These are phyloP conservation scores for Azorinus chamasolen DNA, from an alignment of 2,888 invertebrate genomes.

Conservation along the genomic window DNA sequence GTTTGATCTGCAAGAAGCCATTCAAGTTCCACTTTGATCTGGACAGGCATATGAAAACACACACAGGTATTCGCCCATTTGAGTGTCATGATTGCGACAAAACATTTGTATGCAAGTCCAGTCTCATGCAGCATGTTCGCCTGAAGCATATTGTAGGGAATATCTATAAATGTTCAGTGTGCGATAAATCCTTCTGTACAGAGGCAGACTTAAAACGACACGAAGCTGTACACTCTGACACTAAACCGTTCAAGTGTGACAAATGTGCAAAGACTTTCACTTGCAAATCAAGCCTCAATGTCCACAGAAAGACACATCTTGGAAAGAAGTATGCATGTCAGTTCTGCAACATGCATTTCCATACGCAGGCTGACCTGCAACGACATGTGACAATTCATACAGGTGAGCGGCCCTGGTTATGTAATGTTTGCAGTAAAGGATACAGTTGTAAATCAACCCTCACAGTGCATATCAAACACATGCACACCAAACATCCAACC, in stretches of 20 bases:
- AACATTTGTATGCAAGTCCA: slow-evolving; percentile 43
- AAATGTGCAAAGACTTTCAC: slow-evolving; percentile 36
- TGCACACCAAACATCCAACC: not conserved
- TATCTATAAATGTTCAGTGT: slow-evolving; percentile 35
- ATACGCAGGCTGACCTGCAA: slow-evolving; percentile 18
- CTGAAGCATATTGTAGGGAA: slow-evolving; percentile 47
- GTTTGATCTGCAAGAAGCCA: slow-evolving; percentile 19
- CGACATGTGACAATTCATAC: slow-evolving; percentile 28
- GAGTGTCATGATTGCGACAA: slow-evolving; percentile 40
- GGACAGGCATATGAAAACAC: slow-evolving; percentile 39
- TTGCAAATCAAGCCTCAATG: slow-evolving; percentile 44
- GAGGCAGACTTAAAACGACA: slow-evolving; percentile 39
- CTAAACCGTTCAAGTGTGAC: slow-evolving; percentile 40
- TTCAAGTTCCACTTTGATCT: slow-evolving; percentile 34
- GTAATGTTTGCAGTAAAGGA: slow-evolving; percentile 13
- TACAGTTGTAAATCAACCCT: slow-evolving; percentile 32
- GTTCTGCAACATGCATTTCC: slow-evolving; percentile 21
- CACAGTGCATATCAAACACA: slow-evolving; percentile 11
- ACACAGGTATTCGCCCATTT: slow-evolving; percentile 36
- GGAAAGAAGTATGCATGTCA: slow-evolving; percentile 21
- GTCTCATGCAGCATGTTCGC: slow-evolving; percentile 37
- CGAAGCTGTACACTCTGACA: slow-evolving; percentile 33
- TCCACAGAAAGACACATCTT: slow-evolving; percentile 35
- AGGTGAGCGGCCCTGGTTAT: slow-evolving; percentile 16
- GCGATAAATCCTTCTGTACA: slow-evolving; percentile 42